These are phyloP conservation scores for Acanthopleura granulata DNA, from an alignment of 2,888 invertebrate genomes.

Conservation along the genomic window DNA sequence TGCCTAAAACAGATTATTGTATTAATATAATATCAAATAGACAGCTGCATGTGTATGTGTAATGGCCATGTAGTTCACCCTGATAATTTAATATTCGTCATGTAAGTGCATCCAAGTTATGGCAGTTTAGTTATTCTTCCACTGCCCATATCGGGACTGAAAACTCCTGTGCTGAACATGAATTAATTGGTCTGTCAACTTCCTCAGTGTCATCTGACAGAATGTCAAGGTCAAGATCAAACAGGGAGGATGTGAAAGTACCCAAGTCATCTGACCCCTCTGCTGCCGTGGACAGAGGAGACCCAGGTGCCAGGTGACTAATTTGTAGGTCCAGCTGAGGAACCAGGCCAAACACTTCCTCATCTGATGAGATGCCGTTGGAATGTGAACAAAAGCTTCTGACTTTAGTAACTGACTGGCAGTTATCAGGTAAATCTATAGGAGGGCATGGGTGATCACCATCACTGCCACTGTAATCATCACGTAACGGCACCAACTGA, in stretches of 20 bases:
- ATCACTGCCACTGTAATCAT: background rate
- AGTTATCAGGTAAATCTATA: background rate
- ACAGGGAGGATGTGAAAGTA: background rate
- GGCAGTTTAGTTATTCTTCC: slow-evolving; percentile 2
- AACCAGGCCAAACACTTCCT: background rate
- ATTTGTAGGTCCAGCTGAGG: background rate
- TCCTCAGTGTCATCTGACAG: background rate
- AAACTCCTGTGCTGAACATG: background rate
- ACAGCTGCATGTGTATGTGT: too few species aligned
- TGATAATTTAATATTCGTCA: too few species aligned
- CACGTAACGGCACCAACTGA: background rate
- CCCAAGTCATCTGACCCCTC: background rate
- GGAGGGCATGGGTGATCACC: background rate
- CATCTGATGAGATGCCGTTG: background rate
- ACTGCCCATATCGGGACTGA: background rate
- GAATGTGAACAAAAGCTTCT: background rate
- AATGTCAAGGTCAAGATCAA: background rate
- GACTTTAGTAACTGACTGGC: too few species aligned
- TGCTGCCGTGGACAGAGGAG: background rate
- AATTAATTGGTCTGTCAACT: background rate
- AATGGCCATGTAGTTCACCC: too few species aligned
- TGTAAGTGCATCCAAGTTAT: too few species aligned
- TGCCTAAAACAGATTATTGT: too few species aligned
- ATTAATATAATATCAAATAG: too few species aligned
- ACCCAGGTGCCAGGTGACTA: too few species aligned